phyloP scores from a whole-genome alignment of 2,888 invertebrate species.

The Gymnocheta viridis region DNA sequence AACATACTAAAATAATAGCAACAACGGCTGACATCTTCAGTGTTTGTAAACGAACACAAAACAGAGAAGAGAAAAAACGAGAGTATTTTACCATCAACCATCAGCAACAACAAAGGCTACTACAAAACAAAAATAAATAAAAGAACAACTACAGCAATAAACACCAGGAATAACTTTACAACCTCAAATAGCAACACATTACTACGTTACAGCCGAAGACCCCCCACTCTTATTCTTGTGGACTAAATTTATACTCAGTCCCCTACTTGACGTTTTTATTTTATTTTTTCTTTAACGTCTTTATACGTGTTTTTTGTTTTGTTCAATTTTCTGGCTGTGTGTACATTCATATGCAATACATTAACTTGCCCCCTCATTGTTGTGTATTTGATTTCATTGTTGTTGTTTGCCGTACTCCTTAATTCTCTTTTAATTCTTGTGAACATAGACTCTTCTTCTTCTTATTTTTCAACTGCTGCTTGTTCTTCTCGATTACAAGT shows the following conservation, averaged over 20 bases:
- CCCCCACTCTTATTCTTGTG: constrained; percentile 59
- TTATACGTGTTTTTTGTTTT: constrained; percentile 29
- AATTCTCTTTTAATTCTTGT: constrained; percentile 55
- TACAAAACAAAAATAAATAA: constrained; percentile 30
- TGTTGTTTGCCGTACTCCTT: constrained; percentile 53
- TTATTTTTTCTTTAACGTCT: constrained; percentile 22
- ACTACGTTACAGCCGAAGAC: constrained; percentile 51
- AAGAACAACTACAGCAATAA: constrained; percentile 46
- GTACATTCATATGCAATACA: constrained; percentile 52
- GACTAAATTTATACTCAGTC: constrained; percentile 46
- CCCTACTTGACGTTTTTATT: constrained; percentile 47
- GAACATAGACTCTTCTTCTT: constrained; percentile 38
- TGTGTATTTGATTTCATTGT: constrained; percentile 51
- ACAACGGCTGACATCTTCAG: constrained; percentile 38
- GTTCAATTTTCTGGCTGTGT: constrained; percentile 47
- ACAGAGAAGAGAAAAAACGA: constrained; percentile 55
- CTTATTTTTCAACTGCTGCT: constrained; percentile 37
- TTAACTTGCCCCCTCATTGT: constrained; percentile 55
- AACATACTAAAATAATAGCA: constrained; percentile 13
- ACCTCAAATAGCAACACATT: constrained; percentile 69
- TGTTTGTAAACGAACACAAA: constrained; percentile 37
- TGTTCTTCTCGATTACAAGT: constrained; percentile 53
- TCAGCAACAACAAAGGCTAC: constrained; percentile 51
- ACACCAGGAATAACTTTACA: constrained; percentile 68
- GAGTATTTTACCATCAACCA: constrained; percentile 51